A percentile compares a stretch with the other conserved stretches of the same genome.
phyloP scores from a whole-genome alignment of 2,797 vertebrate genomes.

The Morus bassanus region DNA sequence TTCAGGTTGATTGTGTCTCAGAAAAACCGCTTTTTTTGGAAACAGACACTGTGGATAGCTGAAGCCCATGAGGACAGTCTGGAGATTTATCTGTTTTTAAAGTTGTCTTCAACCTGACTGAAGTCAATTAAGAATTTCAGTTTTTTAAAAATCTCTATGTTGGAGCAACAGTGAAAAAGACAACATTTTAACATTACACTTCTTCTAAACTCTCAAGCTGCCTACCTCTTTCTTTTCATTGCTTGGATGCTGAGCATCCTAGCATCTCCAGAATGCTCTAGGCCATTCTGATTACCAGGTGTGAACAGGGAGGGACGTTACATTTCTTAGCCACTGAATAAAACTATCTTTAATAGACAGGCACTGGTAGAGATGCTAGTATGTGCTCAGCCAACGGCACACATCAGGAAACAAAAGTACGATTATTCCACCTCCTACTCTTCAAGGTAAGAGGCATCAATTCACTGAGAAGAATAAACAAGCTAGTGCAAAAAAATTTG shows the following conservation, averaged over 20 bases:
- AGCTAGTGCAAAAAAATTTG: background rate
- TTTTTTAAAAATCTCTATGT: background rate
- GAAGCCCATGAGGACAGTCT: background rate
- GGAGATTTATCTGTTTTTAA: background rate
- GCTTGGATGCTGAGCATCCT: background rate
- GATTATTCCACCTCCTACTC: background rate
- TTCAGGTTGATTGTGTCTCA: background rate
- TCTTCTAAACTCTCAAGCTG: background rate
- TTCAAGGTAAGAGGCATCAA: background rate
- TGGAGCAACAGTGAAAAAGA: background rate
- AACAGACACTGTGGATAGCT: background rate
- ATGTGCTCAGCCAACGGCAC: background rate
- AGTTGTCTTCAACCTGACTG: background rate
- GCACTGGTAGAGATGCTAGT: background rate
- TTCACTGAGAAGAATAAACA: background rate
- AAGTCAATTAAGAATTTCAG: background rate
- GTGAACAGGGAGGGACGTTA: background rate
- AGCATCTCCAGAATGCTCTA: background rate
- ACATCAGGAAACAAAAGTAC: background rate
- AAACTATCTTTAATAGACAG: background rate
- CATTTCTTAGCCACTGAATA: background rate
- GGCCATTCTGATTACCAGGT: background rate
- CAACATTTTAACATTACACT: background rate
- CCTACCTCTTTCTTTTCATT: background rate
- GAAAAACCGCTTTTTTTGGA: background rate